Conservation (phyloP, 2,113 vertebrate species). For the Lagenorhynchus albirostris region DNA sequence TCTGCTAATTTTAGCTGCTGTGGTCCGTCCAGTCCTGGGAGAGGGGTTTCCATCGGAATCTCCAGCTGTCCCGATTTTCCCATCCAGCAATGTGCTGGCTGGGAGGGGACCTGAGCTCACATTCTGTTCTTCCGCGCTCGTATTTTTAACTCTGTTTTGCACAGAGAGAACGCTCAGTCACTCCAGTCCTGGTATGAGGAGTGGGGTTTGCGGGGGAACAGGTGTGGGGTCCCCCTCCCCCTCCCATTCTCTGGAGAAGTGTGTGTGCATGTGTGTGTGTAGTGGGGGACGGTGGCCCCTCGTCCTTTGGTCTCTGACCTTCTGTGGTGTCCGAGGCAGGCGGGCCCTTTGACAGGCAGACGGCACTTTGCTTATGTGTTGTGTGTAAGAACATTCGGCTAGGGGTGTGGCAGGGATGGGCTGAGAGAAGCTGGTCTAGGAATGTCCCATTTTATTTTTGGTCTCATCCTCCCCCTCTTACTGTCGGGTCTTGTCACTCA, state of each 20-base stretch:
- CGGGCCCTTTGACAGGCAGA: not conserved
- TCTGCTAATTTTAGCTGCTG: constrained; percentile 80
- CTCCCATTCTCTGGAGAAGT: not conserved
- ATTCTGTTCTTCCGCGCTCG: constrained; percentile 79
- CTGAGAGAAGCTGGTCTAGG: not conserved
- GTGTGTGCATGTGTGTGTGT: not conserved
- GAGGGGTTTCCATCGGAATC: constrained; percentile 79
- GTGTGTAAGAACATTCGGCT: not conserved
- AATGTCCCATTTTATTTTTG: constrained; percentile 26
- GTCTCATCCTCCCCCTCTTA: not conserved
- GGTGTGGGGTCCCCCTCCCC: constrained; percentile 48
- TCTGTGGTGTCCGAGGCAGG: not conserved
- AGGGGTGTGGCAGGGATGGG: not conserved
- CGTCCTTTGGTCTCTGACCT: not conserved
- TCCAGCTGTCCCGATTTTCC: constrained; percentile 82
- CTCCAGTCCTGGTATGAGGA: not conserved
- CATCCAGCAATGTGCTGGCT: constrained; percentile 65
- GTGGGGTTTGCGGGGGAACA: not conserved
- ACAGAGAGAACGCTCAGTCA: constrained; percentile 71
- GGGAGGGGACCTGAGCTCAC: constrained; percentile 75
- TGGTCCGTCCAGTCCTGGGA: not conserved
- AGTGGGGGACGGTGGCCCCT: not conserved
- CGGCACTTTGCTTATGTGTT: not conserved
- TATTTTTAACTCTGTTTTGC: constrained; percentile 84
- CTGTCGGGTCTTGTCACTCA: not conserved